Evolutionary conservation across 2,888 invertebrate species (phyloP).

Genomic region (Drosophila gaucha): DNA sequence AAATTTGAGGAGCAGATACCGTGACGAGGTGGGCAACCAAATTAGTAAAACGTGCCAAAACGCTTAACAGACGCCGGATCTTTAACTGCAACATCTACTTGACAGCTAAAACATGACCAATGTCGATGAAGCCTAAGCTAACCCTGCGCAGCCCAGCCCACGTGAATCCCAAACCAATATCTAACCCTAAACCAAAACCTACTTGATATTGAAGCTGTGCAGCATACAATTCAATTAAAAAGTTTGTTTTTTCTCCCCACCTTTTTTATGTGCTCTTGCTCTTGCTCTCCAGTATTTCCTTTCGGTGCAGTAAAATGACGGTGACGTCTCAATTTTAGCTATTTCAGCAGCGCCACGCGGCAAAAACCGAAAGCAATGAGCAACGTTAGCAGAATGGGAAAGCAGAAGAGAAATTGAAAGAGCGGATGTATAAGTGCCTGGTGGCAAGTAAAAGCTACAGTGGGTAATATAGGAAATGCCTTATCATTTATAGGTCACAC

Average conservation of each 20-base stretch:
- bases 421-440: constrained; percentile 8
- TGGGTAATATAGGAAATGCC: no score
- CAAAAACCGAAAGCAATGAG: constrained; percentile 49
- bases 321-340: constrained; percentile 73
- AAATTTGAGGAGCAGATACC: constrained; percentile 31
- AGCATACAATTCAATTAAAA: constrained; percentile 74
- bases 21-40: constrained; percentile 43
- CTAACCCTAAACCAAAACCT: constrained; percentile 17
- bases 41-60: constrained; percentile 72
- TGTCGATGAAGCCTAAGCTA: constrained; percentile 22
- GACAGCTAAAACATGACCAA: constrained; percentile 37
- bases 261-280: constrained; percentile 3
- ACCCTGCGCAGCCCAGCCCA: constrained; percentile 4
- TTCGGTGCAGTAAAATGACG: constrained; percentile 52
- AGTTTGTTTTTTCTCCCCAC: constrained; percentile 32
- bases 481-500: no score
- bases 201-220: constrained; percentile 69
- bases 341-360: constrained; percentile 43
- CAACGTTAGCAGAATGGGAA: constrained; percentile 13
- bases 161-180: constrained; percentile 11
- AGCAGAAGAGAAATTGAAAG: constrained; percentile 13
- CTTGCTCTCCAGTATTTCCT: constrained; percentile 33
- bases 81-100: constrained; percentile 26
- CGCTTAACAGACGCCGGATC: constrained; percentile 50
- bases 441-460: constrained; percentile 21